Conservation (phyloP, 1,140 invertebrate species). For the Papilio polyxenes region DNA sequence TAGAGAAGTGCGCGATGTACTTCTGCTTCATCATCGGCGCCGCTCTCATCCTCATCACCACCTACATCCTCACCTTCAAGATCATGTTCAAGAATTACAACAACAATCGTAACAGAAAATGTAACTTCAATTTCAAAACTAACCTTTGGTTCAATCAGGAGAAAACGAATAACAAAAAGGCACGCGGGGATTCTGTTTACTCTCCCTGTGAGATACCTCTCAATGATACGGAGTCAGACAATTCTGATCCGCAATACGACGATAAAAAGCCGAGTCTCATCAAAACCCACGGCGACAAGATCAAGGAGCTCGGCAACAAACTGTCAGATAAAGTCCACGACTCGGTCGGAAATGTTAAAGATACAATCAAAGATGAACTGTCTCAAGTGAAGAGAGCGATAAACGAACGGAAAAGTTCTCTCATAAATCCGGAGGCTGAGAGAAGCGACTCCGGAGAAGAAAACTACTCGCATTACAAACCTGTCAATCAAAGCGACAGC, state of each 20-base stretch:
- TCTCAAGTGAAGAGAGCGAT: conserved; percentile 56
- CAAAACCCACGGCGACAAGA: conserved; percentile 62
- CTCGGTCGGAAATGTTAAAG: conserved; percentile 61
- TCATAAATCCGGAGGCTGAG: conserved; percentile 53
- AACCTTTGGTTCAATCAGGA: conserved; percentile 59
- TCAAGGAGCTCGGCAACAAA: conserved; percentile 65
- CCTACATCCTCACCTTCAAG: conserved; percentile 70
- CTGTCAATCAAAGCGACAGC: conserved; percentile 58
- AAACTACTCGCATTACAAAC: conserved; percentile 50
- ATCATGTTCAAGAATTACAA: conserved; percentile 67
- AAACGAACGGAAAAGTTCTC: conserved; percentile 58
- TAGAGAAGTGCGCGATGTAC: conserved; percentile 83
- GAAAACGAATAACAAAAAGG: conserved; percentile 42
- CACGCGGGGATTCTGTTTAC: conserved; percentile 58
- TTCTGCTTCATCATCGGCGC: conserved; percentile 80
- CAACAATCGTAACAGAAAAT: conserved; percentile 44
- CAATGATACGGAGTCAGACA: conserved; percentile 58
- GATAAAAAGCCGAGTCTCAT: conserved; percentile 54
- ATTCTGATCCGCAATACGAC: conserved; percentile 49
- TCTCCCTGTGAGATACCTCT: conserved; percentile 71
- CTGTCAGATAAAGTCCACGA: conserved; percentile 66
- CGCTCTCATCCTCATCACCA: conserved; percentile 55
- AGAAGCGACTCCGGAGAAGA: conserved; percentile 59
- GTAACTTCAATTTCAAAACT: conserved; percentile 53
- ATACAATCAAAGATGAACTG: conserved; percentile 57